Percentiles rank a stretch among this genome's conserved stretches.
Conservation (phyloP, 2,888 invertebrate species). For the Cheilosia impressa region DNA sequence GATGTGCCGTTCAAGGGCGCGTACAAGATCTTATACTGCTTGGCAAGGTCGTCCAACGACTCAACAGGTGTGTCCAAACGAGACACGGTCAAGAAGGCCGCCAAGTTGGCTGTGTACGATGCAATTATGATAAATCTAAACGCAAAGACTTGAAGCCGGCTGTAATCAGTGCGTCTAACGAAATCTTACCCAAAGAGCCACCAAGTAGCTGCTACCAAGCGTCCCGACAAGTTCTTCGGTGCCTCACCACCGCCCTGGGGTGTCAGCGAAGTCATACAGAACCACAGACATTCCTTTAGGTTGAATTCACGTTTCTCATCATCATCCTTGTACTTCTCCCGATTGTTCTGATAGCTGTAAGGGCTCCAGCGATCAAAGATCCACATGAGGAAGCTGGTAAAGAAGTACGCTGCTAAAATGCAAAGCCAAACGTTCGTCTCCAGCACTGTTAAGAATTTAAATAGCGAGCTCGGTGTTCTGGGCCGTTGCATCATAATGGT, state of each 20-base stretch:
- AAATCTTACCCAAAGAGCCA: conserved; percentile 94
- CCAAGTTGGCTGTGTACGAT: conserved; percentile 98
- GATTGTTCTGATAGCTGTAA: conserved; percentile 97
- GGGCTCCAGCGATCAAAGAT: conserved; percentile 98
- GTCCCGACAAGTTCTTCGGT: conserved; percentile 97
- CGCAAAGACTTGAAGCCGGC: neutral
- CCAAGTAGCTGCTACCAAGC: conserved; percentile 98
- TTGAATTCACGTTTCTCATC: conserved; percentile 97
- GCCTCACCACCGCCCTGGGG: conserved; percentile 98
- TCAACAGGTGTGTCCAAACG: conserved; percentile 96
- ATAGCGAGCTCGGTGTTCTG: conserved; percentile 94
- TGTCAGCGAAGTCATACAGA: conserved; percentile 98
- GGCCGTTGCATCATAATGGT: conserved; percentile 97
- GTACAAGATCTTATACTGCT: conserved; percentile 98
- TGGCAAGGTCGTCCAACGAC: conserved; percentile 96
- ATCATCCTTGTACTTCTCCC: conserved; percentile 95
- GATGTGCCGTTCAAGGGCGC: conserved; percentile 95
- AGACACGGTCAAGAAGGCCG: conserved; percentile 97
- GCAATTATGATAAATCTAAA: conserved; percentile 97
- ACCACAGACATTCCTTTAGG: conserved; percentile 98
- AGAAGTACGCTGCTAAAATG: conserved; percentile 96
- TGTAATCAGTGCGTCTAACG: neutral
- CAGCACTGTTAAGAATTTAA: conserved; percentile 97
- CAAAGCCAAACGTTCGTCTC: conserved; percentile 99
- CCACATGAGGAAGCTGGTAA: conserved; percentile 97